phyloP scores from a whole-genome alignment of 37 sponge, comb jelly and placozoan species.

The Geodia barretti region DNA sequence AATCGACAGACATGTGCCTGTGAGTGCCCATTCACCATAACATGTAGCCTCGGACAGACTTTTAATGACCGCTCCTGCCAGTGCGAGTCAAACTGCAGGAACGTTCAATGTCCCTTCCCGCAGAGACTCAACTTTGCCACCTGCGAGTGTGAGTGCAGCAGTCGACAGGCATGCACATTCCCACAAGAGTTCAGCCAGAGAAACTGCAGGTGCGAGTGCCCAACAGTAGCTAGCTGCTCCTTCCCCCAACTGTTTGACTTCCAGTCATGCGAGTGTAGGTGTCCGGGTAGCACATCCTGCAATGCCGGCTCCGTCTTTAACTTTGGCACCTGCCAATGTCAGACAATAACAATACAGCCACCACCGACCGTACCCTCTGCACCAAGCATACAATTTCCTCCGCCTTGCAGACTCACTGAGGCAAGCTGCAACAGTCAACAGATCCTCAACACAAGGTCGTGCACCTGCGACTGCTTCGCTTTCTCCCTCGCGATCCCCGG shows the following conservation, averaged over 20 bases:
- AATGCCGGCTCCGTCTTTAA: slow-evolving; percentile 19
- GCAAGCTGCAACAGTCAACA: not conserved
- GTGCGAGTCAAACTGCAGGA: slow-evolving; percentile 12
- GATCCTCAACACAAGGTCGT: not conserved
- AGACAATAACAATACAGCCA: not conserved
- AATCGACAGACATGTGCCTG: not conserved
- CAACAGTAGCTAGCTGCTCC: not conserved
- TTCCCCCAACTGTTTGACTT: slow-evolving; percentile 11
- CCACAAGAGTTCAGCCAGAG: slow-evolving; percentile 1
- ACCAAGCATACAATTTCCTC: slow-evolving; percentile 4
- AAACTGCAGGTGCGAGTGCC: slow-evolving; percentile 15
- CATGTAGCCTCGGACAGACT: not conserved
- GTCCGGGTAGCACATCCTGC: slow-evolving; percentile 2
- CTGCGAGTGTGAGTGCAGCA: slow-evolving; percentile 12
- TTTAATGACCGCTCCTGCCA: not conserved
- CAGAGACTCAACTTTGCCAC: slow-evolving; percentile 20
- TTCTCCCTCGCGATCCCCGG: not conserved
- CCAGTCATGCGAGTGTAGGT: slow-evolving; percentile 29
- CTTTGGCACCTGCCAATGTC: slow-evolving; percentile 27
- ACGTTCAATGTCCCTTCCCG: not conserved
- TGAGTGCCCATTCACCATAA: not conserved
- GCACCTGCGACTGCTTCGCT: not conserved
- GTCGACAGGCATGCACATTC: not conserved
- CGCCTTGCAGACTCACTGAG: not conserved
- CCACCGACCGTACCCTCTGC: not conserved